Percentiles rank a stretch among this genome's conserved stretches.
These are phyloP conservation scores for Incurvaria masculella DNA, from an alignment of 2,888 invertebrate species.

Conservation along the genomic window DNA sequence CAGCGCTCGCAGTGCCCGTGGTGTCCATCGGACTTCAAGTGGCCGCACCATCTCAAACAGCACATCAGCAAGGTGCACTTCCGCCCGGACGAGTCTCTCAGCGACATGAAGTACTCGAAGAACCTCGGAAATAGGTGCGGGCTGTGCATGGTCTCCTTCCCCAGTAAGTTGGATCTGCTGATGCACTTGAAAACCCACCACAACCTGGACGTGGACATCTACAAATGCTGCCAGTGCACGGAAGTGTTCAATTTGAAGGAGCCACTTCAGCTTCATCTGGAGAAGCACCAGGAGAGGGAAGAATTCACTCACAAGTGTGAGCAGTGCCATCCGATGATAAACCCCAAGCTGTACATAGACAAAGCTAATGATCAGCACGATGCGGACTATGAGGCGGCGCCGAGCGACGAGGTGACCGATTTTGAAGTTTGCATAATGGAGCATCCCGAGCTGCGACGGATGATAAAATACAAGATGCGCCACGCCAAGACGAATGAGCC, in stretches of 20 bases:
- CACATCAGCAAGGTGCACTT: slow-evolving; percentile 5
- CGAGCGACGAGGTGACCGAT: slow-evolving; percentile 4
- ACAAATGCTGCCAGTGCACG: slow-evolving; percentile 3
- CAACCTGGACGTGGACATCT: slow-evolving; percentile 5
- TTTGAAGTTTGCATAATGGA: slow-evolving; percentile 5
- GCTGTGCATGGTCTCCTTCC: background rate
- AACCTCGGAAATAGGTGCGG: background rate
- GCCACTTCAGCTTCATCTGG: slow-evolving; percentile 1
- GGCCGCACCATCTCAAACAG: slow-evolving; percentile 6
- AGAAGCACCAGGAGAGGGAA: slow-evolving; percentile 1
- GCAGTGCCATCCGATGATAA: slow-evolving; percentile 2
- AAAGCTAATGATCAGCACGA: background rate
- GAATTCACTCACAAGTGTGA: slow-evolving; percentile 2
- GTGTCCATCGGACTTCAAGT: slow-evolving; percentile 4
- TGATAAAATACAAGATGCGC: slow-evolving; percentile 1
- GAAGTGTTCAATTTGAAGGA: slow-evolving; percentile 3
- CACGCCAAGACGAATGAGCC: background rate
- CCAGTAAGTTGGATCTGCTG: slow-evolving; percentile 1
- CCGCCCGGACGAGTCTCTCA: background rate
- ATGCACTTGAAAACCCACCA: slow-evolving; percentile 1
- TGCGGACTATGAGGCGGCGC: background rate
- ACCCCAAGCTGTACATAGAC: background rate
- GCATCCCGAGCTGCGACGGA: slow-evolving; percentile 1
- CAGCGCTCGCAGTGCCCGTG: slow-evolving; percentile 2
- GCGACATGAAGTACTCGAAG: slow-evolving; percentile 3